Base-by-base conservation (phyloP, 2,113 vertebrate genomes). In the Picathartes gymnocephalus region DNA sequence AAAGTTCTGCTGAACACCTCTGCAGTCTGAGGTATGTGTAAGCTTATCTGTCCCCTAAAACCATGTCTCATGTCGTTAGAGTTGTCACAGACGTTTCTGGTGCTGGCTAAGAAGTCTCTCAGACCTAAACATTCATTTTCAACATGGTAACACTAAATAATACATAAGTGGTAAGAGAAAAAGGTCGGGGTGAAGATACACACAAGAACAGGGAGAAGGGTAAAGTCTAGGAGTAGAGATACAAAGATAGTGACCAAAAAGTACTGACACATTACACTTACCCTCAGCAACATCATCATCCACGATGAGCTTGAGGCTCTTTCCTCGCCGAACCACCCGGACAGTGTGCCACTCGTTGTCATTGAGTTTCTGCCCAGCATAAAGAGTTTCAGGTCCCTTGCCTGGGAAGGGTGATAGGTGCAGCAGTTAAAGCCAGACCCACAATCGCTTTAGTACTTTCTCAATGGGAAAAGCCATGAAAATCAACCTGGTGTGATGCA, bases 341-440 rank as follows among this genome's bases (percentile, higher is more conserved):
- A 99, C 99, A 1, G 99, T 98, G 97, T 99, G 99, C 99, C 99
- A 99, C 35, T 99, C 98, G 3, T 99, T 99, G 98, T 99, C 99
- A 70, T 99, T 99, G 96, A 99, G 98, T 76, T 99, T 99, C 97
- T 99, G 99, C 81, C 99, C 99, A 24, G 99, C 99, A 81, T 99
- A 99, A 87, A 99, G 98, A 68, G 98, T 99, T 97, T 99, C 99
- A 35, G 99, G 99, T 89, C 99, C 99, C 95, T 99, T 99, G 98
- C 99, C 99, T 99, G 98, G 95, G 90, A 91, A 94, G 65, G 94
- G 89, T 80, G 90, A 95, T 35, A 97, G 95, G 94, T 44, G 88
- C 3, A 15, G 86, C 33, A 95, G 89, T 98, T 97, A 98, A 93
- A 86, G 39, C 14, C 84, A 40, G 22, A 58, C 33, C 21, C 23